These are phyloP conservation scores for Rotaria macrura DNA, from an alignment of 2,888 invertebrate species.

Conservation along the genomic window DNA sequence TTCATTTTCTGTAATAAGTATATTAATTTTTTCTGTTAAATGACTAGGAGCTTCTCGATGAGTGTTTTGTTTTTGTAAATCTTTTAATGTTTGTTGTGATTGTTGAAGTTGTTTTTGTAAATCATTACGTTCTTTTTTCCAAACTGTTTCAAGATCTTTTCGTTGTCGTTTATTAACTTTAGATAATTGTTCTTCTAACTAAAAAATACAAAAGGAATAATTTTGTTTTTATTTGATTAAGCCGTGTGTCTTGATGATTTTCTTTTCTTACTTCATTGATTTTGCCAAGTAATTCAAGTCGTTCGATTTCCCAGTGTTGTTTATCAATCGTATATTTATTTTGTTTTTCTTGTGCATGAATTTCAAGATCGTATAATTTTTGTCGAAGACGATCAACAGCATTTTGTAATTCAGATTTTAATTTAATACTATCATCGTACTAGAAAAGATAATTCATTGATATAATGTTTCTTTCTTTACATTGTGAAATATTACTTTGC, in stretches of 20 bases:
- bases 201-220: neutral
- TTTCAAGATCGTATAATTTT: slow-evolving; percentile 29
- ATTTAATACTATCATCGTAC: slow-evolving; percentile 33
- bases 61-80: slow-evolving; percentile 26
- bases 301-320: slow-evolving; percentile 30
- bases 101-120: slow-evolving; percentile 23
- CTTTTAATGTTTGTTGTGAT: slow-evolving; percentile 20
- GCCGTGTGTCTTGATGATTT: no score
- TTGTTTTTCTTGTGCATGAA: slow-evolving; percentile 31
- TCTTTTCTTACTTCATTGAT: slow-evolving; percentile 25
- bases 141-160: slow-evolving; percentile 32
- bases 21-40: slow-evolving; percentile 26
- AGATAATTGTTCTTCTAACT: slow-evolving; percentile 33
- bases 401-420: slow-evolving; percentile 30
- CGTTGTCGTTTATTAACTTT: slow-evolving; percentile 30
- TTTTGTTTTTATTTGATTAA: neutral
- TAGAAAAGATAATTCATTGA: neutral
- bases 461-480: neutral
- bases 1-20: slow-evolving; percentile 30
- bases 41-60: neutral
- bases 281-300: slow-evolving; percentile 20
- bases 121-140: slow-evolving; percentile 33
- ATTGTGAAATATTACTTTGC: neutral
- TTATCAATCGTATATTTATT: slow-evolving; percentile 31
- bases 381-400: slow-evolving; percentile 31